Evolutionary conservation across 2,113 vertebrate genomes (phyloP), one percentile per base, ranked within the genome.

Genomic region (Gracilinanus agilis): DNA sequence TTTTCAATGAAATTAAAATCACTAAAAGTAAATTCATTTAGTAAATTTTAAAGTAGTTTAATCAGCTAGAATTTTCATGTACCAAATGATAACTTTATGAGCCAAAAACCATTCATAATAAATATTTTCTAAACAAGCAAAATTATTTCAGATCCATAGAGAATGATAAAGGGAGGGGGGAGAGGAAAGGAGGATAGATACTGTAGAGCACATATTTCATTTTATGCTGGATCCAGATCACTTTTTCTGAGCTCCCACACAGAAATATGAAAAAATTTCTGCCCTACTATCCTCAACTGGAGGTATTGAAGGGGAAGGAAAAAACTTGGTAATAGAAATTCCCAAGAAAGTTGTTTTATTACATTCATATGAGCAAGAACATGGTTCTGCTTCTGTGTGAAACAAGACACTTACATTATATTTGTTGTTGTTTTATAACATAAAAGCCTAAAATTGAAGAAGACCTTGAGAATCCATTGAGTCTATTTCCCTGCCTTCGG

Each of bases 401-500:
- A 12, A 91, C 21, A 67, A 67, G 67, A 83, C 19, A 9, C 40
- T 21, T 75, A 21, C n/a, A 83, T 83, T 16, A 34, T 53, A 88
- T 56, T 96, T 94, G 53, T 56, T 88, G 61, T 94, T 93, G 90
- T 95, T 90, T 90, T 92, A 61, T 44, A 94, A 54, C 44, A 90
- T 13, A 92, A 91, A 93, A 67, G 94, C 34, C 54, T 34, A 83
- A 27, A 95, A 44, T 56, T 83, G 24, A 92, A 92, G 96, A 29
- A 89, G 88, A 53, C 34, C 61, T 95, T 90, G 54, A 93, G 95
- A 94, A 44, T n/a, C 91, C 7, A 95, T 54, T 16, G 10, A 89
- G 8, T 53, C 25, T 94, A 53, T 93, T 91, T 90, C 49, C n/a
- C 54, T 55, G 49, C 54, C 54, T 96, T 94, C 61, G 58, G 40